Evolutionary conservation across 1,140 invertebrate species (phyloP).

Genomic region (Diabrotica virgifera): DNA sequence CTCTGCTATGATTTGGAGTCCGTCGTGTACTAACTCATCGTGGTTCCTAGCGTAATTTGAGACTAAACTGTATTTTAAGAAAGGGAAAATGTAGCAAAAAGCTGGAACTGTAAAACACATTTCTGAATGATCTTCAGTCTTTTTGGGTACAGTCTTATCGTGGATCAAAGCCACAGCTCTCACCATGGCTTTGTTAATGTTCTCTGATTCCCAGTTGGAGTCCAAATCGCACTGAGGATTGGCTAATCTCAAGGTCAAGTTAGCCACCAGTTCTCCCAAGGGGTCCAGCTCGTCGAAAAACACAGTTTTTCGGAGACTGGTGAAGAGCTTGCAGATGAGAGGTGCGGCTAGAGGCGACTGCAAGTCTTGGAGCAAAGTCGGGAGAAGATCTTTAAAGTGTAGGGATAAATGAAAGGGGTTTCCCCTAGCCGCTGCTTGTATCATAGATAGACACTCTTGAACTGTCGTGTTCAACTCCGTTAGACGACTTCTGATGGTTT

Average conservation of each 20-base stretch:
- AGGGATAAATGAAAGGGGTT: slow-evolving; percentile 61
- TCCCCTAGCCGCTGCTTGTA: slow-evolving; percentile 61
- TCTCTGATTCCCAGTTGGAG: slow-evolving; percentile 72
- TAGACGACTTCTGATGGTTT: slow-evolving; percentile 66
- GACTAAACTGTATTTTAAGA: slow-evolving; percentile 67
- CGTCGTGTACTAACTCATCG: slow-evolving; percentile 59
- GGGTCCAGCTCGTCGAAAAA: slow-evolving; percentile 51
- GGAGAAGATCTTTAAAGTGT: slow-evolving; percentile 62
- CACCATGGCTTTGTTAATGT: slow-evolving; percentile 44
- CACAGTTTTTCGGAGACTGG: slow-evolving; percentile 55
- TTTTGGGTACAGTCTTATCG: slow-evolving; percentile 37
- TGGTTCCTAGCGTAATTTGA: slow-evolving; percentile 51
- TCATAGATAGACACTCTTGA: slow-evolving; percentile 59
- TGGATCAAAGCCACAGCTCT: slow-evolving; percentile 63
- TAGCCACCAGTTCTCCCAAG: slow-evolving; percentile 59
- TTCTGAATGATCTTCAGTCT: slow-evolving; percentile 25
- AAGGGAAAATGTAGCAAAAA: slow-evolving; percentile 79
- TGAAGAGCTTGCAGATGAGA: slow-evolving; percentile 59
- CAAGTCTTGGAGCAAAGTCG: slow-evolving; percentile 60
- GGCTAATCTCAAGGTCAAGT: slow-evolving; percentile 65
- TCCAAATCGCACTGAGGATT: slow-evolving; percentile 79
- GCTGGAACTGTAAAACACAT: slow-evolving; percentile 63
- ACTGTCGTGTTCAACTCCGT: slow-evolving; percentile 63
- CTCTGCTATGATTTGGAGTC: slow-evolving; percentile 67
- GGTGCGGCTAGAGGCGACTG: slow-evolving; percentile 69